Conservation (phyloP, 1,140 invertebrate species). For the Dendrolimus kikuchii region DNA sequence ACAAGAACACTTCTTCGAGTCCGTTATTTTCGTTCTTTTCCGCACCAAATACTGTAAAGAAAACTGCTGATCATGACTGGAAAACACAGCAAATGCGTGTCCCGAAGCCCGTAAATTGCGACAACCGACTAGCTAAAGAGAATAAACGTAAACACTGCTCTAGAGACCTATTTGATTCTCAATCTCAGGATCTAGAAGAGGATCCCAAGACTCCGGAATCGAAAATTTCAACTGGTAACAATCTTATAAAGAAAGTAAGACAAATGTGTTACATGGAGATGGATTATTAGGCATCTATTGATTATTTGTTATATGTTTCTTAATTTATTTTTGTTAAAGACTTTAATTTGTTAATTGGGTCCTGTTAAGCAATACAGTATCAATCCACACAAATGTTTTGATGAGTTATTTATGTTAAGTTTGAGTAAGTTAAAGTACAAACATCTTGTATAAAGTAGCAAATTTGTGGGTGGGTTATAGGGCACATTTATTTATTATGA, state of each 20-base stretch:
- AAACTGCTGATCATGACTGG: conserved; percentile 28
- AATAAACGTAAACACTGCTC: conserved; percentile 37
- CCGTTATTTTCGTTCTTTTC: conserved; percentile 57
- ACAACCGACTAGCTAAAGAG: conserved; percentile 19
- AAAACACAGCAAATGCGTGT: conserved; percentile 30
- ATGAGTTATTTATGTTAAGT: no score
- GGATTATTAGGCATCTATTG: conserved; percentile 31
- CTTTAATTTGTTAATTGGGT: conserved; percentile 13
- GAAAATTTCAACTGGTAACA: conserved; percentile 48
- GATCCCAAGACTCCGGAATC: conserved; percentile 35
- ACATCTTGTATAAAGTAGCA: no score
- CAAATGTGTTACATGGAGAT: conserved; percentile 50
- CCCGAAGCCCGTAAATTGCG: conserved; percentile 16
- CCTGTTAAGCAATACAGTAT: no score
- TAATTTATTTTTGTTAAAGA: conserved; percentile 2
- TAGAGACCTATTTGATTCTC: conserved; percentile 56
- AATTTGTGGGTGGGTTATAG: no score
- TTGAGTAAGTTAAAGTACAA: no score
- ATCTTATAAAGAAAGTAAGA: conserved; percentile 42
- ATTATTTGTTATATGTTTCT: not conserved
- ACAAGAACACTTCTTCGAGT: conserved; percentile 39
- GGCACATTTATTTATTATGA: no score
- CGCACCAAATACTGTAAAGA: conserved; percentile 32
- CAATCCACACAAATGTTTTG: no score
- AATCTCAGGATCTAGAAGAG: conserved; percentile 46